Evolutionary conservation across 2,888 invertebrate species (phyloP).

Genomic region (Nasonovia ribisnigri): DNA sequence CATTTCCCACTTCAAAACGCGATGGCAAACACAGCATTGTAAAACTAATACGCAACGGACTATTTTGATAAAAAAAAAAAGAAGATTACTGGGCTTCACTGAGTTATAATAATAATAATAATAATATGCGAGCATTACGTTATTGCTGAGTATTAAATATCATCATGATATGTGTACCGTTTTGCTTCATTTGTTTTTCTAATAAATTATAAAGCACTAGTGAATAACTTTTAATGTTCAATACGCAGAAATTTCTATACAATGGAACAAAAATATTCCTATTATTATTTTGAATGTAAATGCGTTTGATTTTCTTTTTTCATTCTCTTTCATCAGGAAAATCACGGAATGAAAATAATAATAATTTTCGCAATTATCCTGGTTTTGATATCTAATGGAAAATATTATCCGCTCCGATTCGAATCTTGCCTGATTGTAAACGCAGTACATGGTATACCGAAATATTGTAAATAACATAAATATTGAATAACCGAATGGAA

Average conservation of each 20-base stretch:
- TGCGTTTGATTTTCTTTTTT: not conserved
- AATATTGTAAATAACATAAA: slow-evolving; percentile 15
- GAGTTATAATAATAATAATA: not conserved
- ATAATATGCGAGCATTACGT: not conserved
- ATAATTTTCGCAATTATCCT: not conserved
- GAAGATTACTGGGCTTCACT: too few relatives aligned
- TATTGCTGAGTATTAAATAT: not conserved
- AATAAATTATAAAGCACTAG: not conserved
- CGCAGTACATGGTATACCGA: not conserved
- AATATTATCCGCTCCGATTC: not conserved
- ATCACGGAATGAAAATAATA: not conserved
- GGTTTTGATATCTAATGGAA: not conserved
- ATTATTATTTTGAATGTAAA: not conserved
- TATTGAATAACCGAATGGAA: not conserved
- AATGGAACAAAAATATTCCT: not conserved
- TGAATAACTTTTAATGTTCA: slow-evolving; percentile 18
- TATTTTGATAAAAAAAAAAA: not conserved
- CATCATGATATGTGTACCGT: not conserved
- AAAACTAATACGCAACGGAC: not conserved
- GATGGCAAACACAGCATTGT: not conserved
- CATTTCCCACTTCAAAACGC: not conserved
- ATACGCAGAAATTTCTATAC: not conserved
- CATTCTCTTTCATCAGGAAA: not conserved
- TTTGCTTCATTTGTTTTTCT: slow-evolving; percentile 34
- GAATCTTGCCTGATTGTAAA: not conserved